These are phyloP conservation scores for human (Homo sapiens) DNA, from an alignment of 2,113 vertebrate genomes.

Conservation along the genomic window GRCh38 chr2:200488501-200489000, in stretches of 20 bases:
- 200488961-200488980: slow-evolving; percentile 59
- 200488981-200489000: slow-evolving; percentile 48
- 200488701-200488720: neutral
- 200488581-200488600: neutral
- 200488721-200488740: neutral
- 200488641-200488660: neutral
- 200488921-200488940: slow-evolving; percentile 30
- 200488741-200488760: slow-evolving; percentile 28
- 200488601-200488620: neutral
- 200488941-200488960: slow-evolving; percentile 25
- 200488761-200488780: slow-evolving; percentile 4
- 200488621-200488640: neutral
- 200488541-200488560: neutral
- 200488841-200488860: slow-evolving; percentile 36
- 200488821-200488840: neutral
- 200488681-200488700: slow-evolving; percentile 18
- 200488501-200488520: neutral
- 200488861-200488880: slow-evolving; percentile 8
- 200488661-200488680: neutral
- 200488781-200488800: neutral
- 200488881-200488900: neutral
- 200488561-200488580: neutral
- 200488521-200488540: neutral
- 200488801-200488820: neutral
- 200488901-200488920: neutral